Base-by-base conservation (phyloP, 1,140 invertebrate species). In the Asobara japonica region DNA sequence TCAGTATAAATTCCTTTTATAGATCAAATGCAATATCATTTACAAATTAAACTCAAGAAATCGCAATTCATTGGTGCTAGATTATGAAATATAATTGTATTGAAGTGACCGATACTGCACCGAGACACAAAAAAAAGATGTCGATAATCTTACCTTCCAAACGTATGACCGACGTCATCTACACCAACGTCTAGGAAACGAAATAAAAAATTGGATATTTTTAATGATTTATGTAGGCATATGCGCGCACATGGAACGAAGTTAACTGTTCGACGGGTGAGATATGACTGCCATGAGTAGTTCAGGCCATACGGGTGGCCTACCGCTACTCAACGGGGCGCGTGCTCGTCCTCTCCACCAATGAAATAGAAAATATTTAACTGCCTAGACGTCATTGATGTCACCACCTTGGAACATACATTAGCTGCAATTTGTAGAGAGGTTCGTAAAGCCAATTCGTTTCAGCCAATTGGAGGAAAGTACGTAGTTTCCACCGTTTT, bases 221-320 rank as follows among this genome's bases (percentile, higher is more conserved):
- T 13, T 16, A 45, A 56, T 27, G 18, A 25, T 27, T 25, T 18
- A 25, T 45, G 51, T 45, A 48, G 22, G 70, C 66, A 18, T 74
- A 70, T 66, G 36, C 51, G 56, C 51, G 64, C 78, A 78, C 77
- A 75, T 77, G 69, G 10, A 31, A 74, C 74, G 51, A 56, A 5
- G 51, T 56, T 6, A 56, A 79, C 77, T 65, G 65, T 76, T 61
- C 80, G 79, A 79, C 74, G 64, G 81, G 79, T 79, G 78, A 80
- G 76, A 76, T 79, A 76, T 81, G 81, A 85, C 83, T 85, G 83
- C 77, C 74, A 69, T 76, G 72, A 78, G 65, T 71, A 1, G 4
- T 13, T 30, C 62, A 45, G 48, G 56, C 48, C 38, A 56, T 56
- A 56, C 61, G 31, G 69, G 22, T 48, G 69, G 66, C 41, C 45